Percentiles rank a stretch among this genome's conserved stretches.
phyloP scores from a whole-genome alignment of 2,888 invertebrate species.

The Agrotis clavis region DNA sequence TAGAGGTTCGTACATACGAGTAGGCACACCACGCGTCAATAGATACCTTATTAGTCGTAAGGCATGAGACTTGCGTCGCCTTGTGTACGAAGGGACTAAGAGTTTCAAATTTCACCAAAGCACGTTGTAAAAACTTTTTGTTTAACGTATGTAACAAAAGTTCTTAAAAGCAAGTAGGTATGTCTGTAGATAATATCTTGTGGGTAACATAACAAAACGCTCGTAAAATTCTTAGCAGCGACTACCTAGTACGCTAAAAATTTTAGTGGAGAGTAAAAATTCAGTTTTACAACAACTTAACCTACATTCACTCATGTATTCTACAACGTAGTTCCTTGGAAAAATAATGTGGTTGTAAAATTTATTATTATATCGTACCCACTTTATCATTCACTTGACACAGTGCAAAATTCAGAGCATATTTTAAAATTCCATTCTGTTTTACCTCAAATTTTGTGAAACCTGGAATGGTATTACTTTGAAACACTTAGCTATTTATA shows the following conservation, averaged over 20 bases:
- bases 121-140: slow-evolving; percentile 7
- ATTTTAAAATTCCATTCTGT: too few species aligned
- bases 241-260: not conserved
- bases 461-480: not conserved
- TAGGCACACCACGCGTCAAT: too few species aligned
- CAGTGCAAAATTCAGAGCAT: not conserved
- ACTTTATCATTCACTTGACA: not conserved
- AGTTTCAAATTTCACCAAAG: not conserved
- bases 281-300: slow-evolving; percentile 21
- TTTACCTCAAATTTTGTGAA: not conserved
- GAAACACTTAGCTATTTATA: not conserved
- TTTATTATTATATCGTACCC: too few species aligned
- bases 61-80: too few species aligned
- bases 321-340: not conserved
- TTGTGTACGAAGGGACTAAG: not conserved
- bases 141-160: not conserved
- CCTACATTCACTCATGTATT: not conserved
- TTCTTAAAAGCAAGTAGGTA: slow-evolving; percentile 16
- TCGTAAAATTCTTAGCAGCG: slow-evolving; percentile 12
- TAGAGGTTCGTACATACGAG: too few species aligned
- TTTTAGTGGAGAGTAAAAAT: slow-evolving; percentile 32
- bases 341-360: not conserved
- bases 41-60: too few species aligned
- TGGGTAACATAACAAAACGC: slow-evolving; percentile 20
- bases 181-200: slow-evolving; percentile 30